Evolutionary conservation across 2,797 vertebrate genomes (phyloP).

Genomic region (Benthosema pterotum): DNA sequence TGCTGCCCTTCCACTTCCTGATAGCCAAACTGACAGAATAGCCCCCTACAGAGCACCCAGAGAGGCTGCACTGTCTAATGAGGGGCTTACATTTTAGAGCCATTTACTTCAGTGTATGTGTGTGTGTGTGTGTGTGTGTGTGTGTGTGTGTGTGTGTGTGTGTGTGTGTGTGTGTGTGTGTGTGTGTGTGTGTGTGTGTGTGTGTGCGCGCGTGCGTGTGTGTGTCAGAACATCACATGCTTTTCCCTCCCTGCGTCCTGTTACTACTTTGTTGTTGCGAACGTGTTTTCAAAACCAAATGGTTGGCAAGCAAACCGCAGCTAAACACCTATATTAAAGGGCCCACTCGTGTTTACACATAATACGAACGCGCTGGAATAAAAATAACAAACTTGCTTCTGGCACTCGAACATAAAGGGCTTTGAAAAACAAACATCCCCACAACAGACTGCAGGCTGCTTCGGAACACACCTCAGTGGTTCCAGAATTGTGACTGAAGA

Average conservation of each 20-base stretch:
- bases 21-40: conserved; percentile 55
- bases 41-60: conserved; percentile 57
- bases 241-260: conserved; percentile 18
- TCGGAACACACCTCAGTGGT: conserved; percentile 6
- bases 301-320: conserved; percentile 19
- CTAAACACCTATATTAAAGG: conserved; percentile 9
- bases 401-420: conserved; percentile 5
- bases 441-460: neutral
- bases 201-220: too few relatives aligned
- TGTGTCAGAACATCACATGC: conserved; percentile 46
- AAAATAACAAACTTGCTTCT: too few relatives aligned
- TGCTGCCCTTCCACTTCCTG: conserved; percentile 45
- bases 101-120: conserved; percentile 51
- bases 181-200: conserved; percentile 51
- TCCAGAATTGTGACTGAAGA: conserved; percentile 25
- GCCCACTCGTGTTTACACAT: neutral
- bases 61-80: conserved; percentile 58
- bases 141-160: conserved; percentile 52
- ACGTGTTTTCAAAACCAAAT: conserved; percentile 25
- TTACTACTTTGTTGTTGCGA: conserved; percentile 43
- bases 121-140: conserved; percentile 48
- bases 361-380: conserved; percentile 10
- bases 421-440: neutral
- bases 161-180: conserved; percentile 48
- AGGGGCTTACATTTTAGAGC: conserved; percentile 58